Evolutionary conservation across 2,113 vertebrate genomes (phyloP).

Genomic region (Petaurus breviceps): DNA sequence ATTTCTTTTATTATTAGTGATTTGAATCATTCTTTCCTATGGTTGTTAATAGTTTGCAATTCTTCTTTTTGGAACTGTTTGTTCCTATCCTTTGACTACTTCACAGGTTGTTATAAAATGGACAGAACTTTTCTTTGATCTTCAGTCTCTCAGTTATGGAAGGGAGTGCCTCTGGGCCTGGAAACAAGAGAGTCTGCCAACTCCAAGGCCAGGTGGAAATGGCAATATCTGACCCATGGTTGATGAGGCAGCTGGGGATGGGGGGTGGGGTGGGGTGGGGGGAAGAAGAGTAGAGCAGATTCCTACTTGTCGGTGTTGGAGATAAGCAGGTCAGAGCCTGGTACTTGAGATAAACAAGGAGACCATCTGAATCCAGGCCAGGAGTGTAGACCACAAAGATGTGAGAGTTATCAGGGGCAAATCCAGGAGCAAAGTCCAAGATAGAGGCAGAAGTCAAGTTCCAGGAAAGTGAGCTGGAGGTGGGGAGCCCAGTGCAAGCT

Average conservation of each 20-base stretch:
- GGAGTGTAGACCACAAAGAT: neutral
- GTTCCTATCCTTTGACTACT: neutral
- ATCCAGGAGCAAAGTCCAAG: neutral
- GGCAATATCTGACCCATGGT: neutral
- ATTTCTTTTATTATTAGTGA: neutral
- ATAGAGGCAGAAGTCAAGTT: neutral
- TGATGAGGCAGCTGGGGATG: neutral
- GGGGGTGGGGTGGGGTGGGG: neutral
- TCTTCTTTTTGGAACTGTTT: neutral
- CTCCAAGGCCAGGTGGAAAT: neutral
- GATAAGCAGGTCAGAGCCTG: neutral
- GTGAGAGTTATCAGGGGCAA: neutral
- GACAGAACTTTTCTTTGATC: neutral
- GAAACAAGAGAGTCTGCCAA: neutral
- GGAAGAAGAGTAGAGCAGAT: neutral
- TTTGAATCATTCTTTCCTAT: neutral
- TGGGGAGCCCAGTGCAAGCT: neutral
- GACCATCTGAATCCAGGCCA: neutral
- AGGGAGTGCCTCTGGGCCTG: neutral
- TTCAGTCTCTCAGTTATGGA: neutral
- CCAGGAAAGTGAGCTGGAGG: neutral
- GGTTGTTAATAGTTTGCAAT: neutral
- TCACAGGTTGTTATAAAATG: neutral
- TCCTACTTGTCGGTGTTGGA: neutral
- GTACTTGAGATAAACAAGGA: neutral